Evolutionary conservation across 2,113 vertebrate genomes (phyloP).

Genomic region (Brienomyrus brachyistius): DNA sequence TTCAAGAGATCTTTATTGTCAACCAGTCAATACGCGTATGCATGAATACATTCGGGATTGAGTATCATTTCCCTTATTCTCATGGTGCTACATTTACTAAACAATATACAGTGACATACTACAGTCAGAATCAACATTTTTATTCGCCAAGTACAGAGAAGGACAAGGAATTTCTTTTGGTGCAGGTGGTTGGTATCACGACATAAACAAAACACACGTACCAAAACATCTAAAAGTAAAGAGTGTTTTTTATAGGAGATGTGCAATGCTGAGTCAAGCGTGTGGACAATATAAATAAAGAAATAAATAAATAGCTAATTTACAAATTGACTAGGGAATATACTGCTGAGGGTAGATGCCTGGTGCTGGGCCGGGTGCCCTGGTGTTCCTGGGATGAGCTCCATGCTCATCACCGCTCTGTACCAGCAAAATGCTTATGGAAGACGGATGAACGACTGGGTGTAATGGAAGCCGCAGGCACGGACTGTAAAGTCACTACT

Average conservation of each 20-base stretch:
- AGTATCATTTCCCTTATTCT: not conserved
- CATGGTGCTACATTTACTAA: not conserved
- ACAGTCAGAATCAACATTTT: not conserved
- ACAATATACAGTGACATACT: not conserved
- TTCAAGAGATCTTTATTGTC: not conserved
- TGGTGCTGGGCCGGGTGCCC: not conserved
- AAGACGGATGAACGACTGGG: not conserved
- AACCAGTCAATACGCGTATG: not conserved
- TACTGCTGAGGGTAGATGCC: not conserved
- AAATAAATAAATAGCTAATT: not conserved
- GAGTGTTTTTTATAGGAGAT: too few relatives aligned
- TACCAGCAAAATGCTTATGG: not conserved
- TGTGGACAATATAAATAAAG: too few relatives aligned
- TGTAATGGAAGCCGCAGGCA: not conserved
- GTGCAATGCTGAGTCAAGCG: too few relatives aligned
- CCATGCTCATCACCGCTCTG: not conserved
- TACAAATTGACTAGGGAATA: not conserved
- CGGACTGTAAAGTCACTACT: not conserved
- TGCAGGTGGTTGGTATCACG: too few relatives aligned
- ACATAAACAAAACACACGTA: too few relatives aligned
- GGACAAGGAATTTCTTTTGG: too few relatives aligned
- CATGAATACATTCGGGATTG: not conserved
- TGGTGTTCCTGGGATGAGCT: not conserved
- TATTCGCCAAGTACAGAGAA: too few relatives aligned
- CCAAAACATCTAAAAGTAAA: too few relatives aligned